A percentile compares a stretch with the other conserved stretches of the same genome.
Conservation (phyloP, 2,113 vertebrate species). For the Oncorhynchus nerka region DNA sequence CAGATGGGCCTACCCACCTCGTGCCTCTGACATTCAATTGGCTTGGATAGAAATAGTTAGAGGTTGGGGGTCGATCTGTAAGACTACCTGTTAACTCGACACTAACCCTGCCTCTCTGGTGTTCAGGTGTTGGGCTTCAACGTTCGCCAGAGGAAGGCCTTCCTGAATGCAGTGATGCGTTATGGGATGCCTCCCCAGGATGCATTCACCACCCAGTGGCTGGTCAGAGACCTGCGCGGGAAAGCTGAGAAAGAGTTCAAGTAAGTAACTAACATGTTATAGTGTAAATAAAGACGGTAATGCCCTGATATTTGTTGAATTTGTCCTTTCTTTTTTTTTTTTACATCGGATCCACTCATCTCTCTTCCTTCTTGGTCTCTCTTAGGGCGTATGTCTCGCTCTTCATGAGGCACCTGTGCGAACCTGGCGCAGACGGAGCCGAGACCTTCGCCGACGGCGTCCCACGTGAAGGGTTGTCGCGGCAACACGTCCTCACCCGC, state of each 20-base stretch:
- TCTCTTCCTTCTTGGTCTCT: too few species aligned
- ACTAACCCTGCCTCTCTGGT: background rate
- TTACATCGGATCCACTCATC: background rate
- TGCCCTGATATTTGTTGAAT: too few species aligned
- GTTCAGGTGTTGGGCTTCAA: slow-evolving; percentile 94
- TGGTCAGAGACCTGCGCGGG: slow-evolving; percentile 93
- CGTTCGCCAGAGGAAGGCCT: slow-evolving; percentile 94
- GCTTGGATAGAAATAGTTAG: too few species aligned
- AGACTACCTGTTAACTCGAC: too few species aligned
- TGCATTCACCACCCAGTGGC: slow-evolving; percentile 97
- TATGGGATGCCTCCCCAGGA: slow-evolving; percentile 99
- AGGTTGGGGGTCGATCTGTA: too few species aligned
- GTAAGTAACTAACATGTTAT: slow-evolving; percentile 66
- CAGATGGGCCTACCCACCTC: too few species aligned
- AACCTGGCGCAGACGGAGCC: slow-evolving; percentile 93
- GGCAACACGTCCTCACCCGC: slow-evolving; percentile 95
- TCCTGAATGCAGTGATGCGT: slow-evolving; percentile 98
- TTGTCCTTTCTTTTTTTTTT: too few species aligned
- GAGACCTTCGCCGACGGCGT: slow-evolving; percentile 97
- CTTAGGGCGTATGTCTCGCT: slow-evolving; percentile 93
- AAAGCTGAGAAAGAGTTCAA: slow-evolving; percentile 98
- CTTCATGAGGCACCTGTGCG: slow-evolving; percentile 96
- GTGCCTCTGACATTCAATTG: too few species aligned
- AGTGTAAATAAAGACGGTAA: background rate
- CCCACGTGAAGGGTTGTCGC: slow-evolving; percentile 91